These are phyloP conservation scores for Tetrao urogallus DNA, from an alignment of 2,113 vertebrate genomes.

Conservation along the genomic window DNA sequence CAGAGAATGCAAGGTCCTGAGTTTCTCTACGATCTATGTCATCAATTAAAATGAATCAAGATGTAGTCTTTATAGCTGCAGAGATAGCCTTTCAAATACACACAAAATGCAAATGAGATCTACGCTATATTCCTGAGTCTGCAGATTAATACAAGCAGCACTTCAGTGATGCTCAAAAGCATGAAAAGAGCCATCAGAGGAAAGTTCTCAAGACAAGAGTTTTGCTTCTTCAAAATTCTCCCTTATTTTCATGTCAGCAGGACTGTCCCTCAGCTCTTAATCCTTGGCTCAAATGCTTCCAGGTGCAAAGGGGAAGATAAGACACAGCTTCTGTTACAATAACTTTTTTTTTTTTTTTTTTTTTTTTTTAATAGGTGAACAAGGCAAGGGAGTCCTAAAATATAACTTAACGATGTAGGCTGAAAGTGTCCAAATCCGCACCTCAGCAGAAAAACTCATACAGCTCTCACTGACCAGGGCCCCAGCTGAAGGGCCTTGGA, in stretches of 20 bases:
- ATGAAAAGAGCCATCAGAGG: fast-evolving
- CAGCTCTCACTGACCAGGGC: fast-evolving
- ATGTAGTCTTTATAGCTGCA: neutral
- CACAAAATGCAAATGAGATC: neutral
- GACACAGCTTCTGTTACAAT: neutral
- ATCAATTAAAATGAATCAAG: neutral
- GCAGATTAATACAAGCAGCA: neutral
- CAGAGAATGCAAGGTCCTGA: neutral
- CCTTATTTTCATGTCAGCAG: neutral
- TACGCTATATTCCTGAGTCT: neutral
- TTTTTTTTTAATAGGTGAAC: neutral
- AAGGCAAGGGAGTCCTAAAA: neutral
- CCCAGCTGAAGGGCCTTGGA: neutral
- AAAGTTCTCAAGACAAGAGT: neutral
- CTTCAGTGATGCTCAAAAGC: neutral
- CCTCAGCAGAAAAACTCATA: neutral
- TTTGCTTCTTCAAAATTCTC: neutral
- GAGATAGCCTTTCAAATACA: neutral
- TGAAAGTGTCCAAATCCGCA: neutral
- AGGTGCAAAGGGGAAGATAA: neutral
- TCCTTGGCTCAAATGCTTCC: neutral
- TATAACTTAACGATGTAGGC: neutral
- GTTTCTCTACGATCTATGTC: neutral
- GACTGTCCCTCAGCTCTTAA: neutral
- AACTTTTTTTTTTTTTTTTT: neutral